These are phyloP conservation scores for Drosophila setosimentum DNA, from an alignment of 2,888 invertebrate genomes.

Conservation along the genomic window DNA sequence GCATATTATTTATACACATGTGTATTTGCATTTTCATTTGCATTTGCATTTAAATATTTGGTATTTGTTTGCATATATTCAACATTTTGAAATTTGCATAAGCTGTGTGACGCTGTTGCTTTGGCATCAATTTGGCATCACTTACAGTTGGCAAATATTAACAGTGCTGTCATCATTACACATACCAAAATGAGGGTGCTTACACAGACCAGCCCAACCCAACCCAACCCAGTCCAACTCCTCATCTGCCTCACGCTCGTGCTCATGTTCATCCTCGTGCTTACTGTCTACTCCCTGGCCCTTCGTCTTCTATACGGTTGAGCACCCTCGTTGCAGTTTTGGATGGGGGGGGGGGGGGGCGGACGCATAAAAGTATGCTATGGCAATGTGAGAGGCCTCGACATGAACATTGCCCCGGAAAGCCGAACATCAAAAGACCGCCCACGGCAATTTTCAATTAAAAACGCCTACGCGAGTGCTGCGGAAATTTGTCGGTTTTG, in stretches of 20 bases:
- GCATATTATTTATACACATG: not conserved
- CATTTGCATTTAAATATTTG: not conserved
- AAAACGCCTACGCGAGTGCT: conserved; percentile 66
- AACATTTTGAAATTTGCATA: conserved; percentile 51
- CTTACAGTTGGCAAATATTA: conserved; percentile 67
- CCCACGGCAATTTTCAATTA: conserved; percentile 78
- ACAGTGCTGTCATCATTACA: conserved; percentile 44
- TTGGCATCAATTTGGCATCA: conserved; percentile 75
- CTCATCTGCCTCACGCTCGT: not conserved
- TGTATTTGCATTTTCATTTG: not conserved
- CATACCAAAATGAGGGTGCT: conserved; percentile 14
- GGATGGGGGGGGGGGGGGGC: not conserved
- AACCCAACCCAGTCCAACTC: no score
- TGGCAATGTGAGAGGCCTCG: conserved; percentile 15
- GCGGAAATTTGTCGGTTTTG: conserved; percentile 21
- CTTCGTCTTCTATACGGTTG: conserved; percentile 1
- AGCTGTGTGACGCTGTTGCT: conserved; percentile 50
- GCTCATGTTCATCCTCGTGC: not conserved
- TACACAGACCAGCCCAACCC: not conserved
- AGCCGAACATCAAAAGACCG: conserved; percentile 69
- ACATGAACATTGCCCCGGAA: not conserved
- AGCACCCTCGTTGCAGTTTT: conserved; percentile 45
- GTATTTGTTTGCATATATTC: conserved; percentile 26
- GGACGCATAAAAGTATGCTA: conserved; percentile 54
- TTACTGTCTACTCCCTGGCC: conserved; percentile 1